phyloP scores from a whole-genome alignment of 2,797 vertebrate species.

The Tapirus indicus region DNA sequence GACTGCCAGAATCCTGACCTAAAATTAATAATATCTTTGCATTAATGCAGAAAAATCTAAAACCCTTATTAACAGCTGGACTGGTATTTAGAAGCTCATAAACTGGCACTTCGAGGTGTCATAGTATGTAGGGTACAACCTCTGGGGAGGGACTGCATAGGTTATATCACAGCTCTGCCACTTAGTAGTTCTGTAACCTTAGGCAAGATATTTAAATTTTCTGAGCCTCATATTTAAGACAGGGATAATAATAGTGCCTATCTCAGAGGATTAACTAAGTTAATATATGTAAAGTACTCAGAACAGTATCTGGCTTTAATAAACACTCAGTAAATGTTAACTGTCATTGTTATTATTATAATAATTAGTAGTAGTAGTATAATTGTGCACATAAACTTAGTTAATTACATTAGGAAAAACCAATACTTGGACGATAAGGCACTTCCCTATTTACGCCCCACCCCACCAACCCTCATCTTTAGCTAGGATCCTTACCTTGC shows the following conservation, averaged over 20 bases:
- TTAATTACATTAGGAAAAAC: not conserved
- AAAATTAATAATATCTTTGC: conserved; percentile 49
- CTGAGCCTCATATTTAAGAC: not conserved
- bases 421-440: not conserved
- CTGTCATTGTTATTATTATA: not conserved
- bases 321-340: conserved; percentile 33
- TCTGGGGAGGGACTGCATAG: not conserved
- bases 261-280: not conserved
- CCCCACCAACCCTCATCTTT: not conserved
- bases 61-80: not conserved
- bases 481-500: not conserved
- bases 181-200: not conserved
- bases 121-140: not conserved
- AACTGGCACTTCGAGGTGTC: not conserved
- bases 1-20: conserved; percentile 6
- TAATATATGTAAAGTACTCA: not conserved
- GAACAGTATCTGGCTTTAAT: conserved; percentile 1
- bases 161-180: not conserved
- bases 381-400: conserved; percentile 26
- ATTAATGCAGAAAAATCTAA: conserved; percentile 6
- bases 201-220: not conserved
- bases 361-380: not conserved
- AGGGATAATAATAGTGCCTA: not conserved
- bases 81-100: not conserved
- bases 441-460: not conserved